Evolutionary conservation across 2,888 invertebrate species (phyloP).

Genomic region (Andrena bucephala): DNA sequence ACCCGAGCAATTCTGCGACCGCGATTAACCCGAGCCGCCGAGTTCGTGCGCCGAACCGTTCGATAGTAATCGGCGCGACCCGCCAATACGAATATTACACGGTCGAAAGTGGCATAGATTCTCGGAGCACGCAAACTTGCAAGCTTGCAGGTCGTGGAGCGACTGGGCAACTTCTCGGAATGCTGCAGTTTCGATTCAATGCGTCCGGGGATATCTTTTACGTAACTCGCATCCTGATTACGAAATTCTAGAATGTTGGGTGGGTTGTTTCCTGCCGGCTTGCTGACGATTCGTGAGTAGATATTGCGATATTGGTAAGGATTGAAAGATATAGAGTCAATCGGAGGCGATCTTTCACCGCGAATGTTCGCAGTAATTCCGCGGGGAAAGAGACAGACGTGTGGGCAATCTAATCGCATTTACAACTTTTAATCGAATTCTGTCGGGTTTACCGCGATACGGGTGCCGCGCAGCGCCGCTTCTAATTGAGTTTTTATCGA

Average conservation of each 20-base stretch:
- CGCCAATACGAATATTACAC: too few species aligned
- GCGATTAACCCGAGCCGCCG: neutral
- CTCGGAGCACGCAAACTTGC: too few species aligned
- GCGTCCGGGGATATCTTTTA: too few species aligned
- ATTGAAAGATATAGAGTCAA: neutral
- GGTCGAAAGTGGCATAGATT: too few species aligned
- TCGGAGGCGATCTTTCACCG: neutral
- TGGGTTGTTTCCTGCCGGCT: neutral
- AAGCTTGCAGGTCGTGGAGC: too few species aligned
- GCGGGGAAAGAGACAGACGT: too few species aligned
- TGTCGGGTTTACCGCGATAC: neutral
- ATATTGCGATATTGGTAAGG: neutral
- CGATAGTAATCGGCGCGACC: too few species aligned
- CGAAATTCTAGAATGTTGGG: too few species aligned
- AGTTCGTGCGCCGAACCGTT: too few species aligned
- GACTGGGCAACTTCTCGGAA: too few species aligned
- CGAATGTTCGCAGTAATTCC: neutral
- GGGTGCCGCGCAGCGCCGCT: neutral
- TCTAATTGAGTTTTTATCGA: slow-evolving; percentile 28
- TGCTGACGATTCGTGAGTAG: neutral
- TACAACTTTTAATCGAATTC: slow-evolving; percentile 28
- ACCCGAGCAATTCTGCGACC: neutral
- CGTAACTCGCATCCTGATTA: too few species aligned
- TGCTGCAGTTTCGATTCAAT: too few species aligned
- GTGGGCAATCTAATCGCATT: slow-evolving; percentile 14